Evolutionary conservation across 2,888 invertebrate species (phyloP).

Genomic region (Chydorus sphaericus): DNA sequence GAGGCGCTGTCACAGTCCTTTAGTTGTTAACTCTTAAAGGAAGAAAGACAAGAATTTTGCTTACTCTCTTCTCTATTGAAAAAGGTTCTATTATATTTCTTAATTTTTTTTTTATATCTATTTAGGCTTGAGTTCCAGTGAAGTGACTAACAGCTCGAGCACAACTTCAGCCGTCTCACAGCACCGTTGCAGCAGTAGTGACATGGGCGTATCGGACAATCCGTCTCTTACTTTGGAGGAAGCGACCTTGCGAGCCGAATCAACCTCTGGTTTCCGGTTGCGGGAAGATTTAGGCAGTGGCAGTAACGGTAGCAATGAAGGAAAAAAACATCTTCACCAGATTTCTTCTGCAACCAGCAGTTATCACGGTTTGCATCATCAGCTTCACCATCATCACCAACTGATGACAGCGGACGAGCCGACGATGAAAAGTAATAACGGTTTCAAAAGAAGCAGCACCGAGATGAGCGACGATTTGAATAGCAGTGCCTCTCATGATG

Average conservation of each 20-base stretch:
- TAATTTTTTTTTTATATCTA: neutral
- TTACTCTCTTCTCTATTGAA: no score
- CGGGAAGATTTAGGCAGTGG: no score
- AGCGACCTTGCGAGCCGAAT: constrained; percentile 7
- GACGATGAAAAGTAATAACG: neutral
- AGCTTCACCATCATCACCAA: neutral
- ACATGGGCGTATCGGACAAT: constrained; percentile 14
- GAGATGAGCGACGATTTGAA: neutral
- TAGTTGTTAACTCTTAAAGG: neutral
- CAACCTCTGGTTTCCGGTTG: constrained; percentile 11
- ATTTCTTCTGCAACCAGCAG: neutral
- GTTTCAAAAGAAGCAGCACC: neutral
- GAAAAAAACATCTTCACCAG: neutral
- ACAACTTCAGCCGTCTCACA: neutral
- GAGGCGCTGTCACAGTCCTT: neutral
- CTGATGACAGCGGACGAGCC: neutral
- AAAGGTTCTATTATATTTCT: neutral
- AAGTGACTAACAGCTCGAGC: neutral
- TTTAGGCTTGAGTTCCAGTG: neutral
- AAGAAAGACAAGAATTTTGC: no score
- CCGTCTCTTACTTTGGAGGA: neutral
- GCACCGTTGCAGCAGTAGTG: no score
- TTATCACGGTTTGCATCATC: neutral
- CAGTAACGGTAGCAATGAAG: neutral
- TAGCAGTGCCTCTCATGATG: constrained; percentile 5